Percentiles rank a stretch among this genome's conserved stretches.
Evolutionary conservation across 1,140 invertebrate genomes (phyloP).

Genomic region (Neodiprion virginianus): DNA sequence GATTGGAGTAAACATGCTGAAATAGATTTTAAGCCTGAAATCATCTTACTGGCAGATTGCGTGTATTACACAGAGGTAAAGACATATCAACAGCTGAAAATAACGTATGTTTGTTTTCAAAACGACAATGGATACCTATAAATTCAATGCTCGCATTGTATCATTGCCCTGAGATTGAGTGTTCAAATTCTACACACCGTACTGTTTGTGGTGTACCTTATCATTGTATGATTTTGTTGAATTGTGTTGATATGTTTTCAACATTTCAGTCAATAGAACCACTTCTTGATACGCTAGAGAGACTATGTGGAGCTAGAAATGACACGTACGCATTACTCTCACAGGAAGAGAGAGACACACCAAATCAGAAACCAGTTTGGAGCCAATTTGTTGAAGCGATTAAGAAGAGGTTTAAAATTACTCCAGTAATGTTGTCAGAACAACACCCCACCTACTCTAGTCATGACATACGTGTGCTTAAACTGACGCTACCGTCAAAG

Average conservation of each 20-base stretch:
- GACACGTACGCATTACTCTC: constrained; percentile 59
- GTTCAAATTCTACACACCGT: not conserved
- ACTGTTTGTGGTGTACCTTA: not conserved
- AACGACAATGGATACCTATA: constrained; percentile 28
- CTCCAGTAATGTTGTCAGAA: constrained; percentile 59
- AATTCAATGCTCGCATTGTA: constrained; percentile 24
- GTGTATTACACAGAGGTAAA: constrained; percentile 79
- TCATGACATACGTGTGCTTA: constrained; percentile 64
- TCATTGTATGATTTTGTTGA: not conserved
- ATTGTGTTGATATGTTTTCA: constrained; percentile 18
- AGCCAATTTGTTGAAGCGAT: constrained; percentile 61
- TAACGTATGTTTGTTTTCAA: constrained; percentile 17
- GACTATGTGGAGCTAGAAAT: constrained; percentile 52
- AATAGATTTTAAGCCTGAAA: constrained; percentile 65
- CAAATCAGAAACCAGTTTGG: constrained; percentile 64
- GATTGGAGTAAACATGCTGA: constrained; percentile 67
- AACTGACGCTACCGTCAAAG: constrained; percentile 39
- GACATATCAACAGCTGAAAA: constrained; percentile 9
- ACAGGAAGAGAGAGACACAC: constrained; percentile 67
- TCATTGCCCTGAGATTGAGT: constrained; percentile 20
- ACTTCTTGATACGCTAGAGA: constrained; percentile 62
- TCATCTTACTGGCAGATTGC: constrained; percentile 76
- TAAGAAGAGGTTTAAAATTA: constrained; percentile 57
- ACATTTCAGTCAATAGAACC: constrained; percentile 65
- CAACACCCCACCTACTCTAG: constrained; percentile 65